phyloP scores from a whole-genome alignment of 2,888 invertebrate genomes.

The Rotaria sp. region DNA sequence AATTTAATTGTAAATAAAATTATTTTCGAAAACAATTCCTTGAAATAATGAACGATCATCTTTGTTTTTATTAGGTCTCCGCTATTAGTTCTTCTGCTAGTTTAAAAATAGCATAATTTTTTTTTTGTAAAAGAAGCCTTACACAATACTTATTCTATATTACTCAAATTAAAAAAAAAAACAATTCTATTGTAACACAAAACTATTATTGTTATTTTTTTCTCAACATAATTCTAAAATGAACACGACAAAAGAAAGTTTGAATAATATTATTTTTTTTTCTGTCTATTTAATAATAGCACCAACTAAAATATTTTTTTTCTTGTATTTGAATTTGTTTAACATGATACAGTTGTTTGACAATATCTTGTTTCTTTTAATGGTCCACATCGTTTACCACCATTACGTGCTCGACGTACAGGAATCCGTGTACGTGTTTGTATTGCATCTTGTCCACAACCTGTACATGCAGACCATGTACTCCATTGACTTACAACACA shows the following conservation, averaged over 20 bases:
- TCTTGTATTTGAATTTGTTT: neutral
- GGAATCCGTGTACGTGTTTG: constrained; percentile 28
- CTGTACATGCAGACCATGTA: constrained; percentile 33
- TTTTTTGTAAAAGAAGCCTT: neutral
- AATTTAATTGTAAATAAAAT: no score
- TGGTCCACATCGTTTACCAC: constrained; percentile 30
- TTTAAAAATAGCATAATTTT: no score
- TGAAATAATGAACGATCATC: no score
- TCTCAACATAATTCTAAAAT: neutral
- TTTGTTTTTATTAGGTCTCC: no score
- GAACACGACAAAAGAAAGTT: neutral
- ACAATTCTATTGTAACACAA: neutral
- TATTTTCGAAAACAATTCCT: no score
- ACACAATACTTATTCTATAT: neutral
- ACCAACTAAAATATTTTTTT: neutral
- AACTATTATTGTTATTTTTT: neutral
- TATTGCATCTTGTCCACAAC: constrained; percentile 25
- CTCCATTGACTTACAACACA: constrained; percentile 40
- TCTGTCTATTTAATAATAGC: neutral
- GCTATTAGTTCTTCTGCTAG: no score
- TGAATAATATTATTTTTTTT: neutral
- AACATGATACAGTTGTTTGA: neutral
- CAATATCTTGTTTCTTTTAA: constrained; percentile 32
- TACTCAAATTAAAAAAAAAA: neutral
- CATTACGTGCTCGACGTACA: neutral